Percentiles rank a stretch among this genome's conserved stretches.
These are phyloP conservation scores for Narcine bancroftii DNA, from an alignment of 2,113 vertebrate genomes.

Conservation along the genomic window DNA sequence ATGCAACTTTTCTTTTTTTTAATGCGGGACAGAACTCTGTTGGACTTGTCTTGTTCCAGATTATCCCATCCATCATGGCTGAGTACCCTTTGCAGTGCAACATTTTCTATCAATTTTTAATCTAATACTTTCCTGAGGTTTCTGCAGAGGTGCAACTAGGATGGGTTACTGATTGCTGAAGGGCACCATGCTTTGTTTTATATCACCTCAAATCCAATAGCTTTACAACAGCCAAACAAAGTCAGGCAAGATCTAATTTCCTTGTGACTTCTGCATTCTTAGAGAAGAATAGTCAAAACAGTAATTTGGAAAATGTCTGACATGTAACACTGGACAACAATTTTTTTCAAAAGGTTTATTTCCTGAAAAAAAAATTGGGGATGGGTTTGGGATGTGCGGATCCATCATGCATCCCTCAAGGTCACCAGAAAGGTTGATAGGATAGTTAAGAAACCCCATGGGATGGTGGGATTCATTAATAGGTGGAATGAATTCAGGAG, in stretches of 20 bases:
- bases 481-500: no score
- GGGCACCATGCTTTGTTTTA: background rate
- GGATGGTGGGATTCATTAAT: no score
- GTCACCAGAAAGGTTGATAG: no score
- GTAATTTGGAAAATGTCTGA: background rate
- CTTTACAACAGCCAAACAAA: background rate
- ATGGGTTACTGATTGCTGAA: background rate
- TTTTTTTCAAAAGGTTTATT: no score
- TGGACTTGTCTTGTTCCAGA: background rate
- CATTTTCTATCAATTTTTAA: slow-evolving; percentile 2
- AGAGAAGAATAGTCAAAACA: background rate
- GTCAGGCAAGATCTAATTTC: background rate
- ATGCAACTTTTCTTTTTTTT: background rate
- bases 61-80: background rate
- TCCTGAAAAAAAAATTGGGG: no score
- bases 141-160: background rate
- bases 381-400: no score
- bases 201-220: background rate
- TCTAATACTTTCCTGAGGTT: background rate
- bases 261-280: background rate
- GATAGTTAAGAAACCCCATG: no score
- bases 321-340: no score
- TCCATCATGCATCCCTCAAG: no score
- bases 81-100: background rate
- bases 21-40: background rate